Evolutionary conservation across 2,888 invertebrate genomes (phyloP).

Genomic region (Cistogaster globosa): DNA sequence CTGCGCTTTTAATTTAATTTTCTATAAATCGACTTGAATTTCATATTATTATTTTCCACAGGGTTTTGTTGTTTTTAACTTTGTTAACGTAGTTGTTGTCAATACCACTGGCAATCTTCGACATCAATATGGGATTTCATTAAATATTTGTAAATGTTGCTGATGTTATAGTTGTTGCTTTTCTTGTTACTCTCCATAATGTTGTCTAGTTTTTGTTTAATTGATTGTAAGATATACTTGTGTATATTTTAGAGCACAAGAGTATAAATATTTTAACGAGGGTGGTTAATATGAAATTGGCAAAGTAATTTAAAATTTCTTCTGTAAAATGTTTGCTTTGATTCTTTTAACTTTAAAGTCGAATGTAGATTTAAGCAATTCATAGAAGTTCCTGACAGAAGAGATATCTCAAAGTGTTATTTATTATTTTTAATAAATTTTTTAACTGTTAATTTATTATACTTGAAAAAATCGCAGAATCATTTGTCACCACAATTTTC

Average conservation of each 20-base stretch:
- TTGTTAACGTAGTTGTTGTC: conserved; percentile 29
- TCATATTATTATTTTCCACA: background rate
- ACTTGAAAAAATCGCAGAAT: no score
- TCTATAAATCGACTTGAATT: background rate
- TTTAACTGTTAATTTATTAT: no score
- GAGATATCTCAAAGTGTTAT: no score
- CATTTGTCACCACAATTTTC: no score
- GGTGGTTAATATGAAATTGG: background rate
- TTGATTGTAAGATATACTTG: conserved; percentile 53
- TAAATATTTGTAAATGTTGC: conserved; percentile 64
- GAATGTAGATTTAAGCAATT: no score
- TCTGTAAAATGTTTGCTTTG: no score
- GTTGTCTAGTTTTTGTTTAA: conserved; percentile 58
- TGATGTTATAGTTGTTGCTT: conserved; percentile 20
- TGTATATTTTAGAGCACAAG: background rate
- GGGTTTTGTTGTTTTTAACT: background rate
- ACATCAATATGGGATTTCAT: conserved; percentile 70
- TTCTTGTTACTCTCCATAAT: conserved; percentile 29
- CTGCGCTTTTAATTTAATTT: no score
- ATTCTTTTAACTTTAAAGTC: no score
- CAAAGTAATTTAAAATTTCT: no score
- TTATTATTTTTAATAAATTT: no score
- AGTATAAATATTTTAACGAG: conserved; percentile 23
- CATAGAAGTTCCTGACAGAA: no score
- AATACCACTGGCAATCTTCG: conserved; percentile 59